Evolutionary conservation across 2,888 invertebrate genomes (phyloP).

Genomic region (Epinotia brunnichana): DNA sequence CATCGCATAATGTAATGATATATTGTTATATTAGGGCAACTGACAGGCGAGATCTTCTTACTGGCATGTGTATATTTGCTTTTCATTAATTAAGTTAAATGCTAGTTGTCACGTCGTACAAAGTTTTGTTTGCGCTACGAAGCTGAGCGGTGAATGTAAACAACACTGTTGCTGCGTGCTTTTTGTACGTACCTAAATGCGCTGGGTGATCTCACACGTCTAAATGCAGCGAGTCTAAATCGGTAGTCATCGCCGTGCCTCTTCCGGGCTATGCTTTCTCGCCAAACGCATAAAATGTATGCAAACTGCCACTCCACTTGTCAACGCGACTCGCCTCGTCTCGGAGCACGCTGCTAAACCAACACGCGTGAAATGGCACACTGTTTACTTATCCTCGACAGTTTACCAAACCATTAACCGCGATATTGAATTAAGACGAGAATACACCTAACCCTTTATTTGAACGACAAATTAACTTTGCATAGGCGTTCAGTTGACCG

Average conservation of each 20-base stretch:
- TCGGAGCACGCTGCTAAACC: slow-evolving; percentile 62
- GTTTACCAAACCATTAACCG: slow-evolving; percentile 68
- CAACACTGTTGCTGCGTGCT: slow-evolving; percentile 45
- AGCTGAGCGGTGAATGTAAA: slow-evolving; percentile 31
- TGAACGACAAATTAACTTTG: slow-evolving; percentile 47
- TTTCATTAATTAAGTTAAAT: slow-evolving; percentile 42
- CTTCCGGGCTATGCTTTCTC: slow-evolving; percentile 77
- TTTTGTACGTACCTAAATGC: slow-evolving; percentile 57
- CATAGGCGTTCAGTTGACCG: slow-evolving; percentile 30
- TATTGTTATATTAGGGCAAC: slow-evolving; percentile 38
- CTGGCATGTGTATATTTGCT: slow-evolving; percentile 39
- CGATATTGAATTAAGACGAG: slow-evolving; percentile 56
- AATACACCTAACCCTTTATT: slow-evolving; percentile 50
- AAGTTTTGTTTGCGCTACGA: slow-evolving; percentile 40
- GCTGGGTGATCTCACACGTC: slow-evolving; percentile 74
- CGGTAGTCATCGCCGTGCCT: slow-evolving; percentile 68
- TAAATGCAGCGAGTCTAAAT: slow-evolving; percentile 79
- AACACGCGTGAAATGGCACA: slow-evolving; percentile 65
- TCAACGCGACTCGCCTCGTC: slow-evolving; percentile 65
- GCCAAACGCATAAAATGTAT: slow-evolving; percentile 74
- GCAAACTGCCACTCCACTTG: slow-evolving; percentile 75
- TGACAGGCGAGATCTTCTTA: slow-evolving; percentile 37
- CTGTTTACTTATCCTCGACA: slow-evolving; percentile 66
- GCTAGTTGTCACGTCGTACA: slow-evolving; percentile 40
- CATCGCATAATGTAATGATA: slow-evolving; percentile 42